Evolutionary conservation across 2,113 vertebrate genomes (phyloP), one percentile per base, ranked within the genome.

Genomic region (Austrofundulus limnaeus): DNA sequence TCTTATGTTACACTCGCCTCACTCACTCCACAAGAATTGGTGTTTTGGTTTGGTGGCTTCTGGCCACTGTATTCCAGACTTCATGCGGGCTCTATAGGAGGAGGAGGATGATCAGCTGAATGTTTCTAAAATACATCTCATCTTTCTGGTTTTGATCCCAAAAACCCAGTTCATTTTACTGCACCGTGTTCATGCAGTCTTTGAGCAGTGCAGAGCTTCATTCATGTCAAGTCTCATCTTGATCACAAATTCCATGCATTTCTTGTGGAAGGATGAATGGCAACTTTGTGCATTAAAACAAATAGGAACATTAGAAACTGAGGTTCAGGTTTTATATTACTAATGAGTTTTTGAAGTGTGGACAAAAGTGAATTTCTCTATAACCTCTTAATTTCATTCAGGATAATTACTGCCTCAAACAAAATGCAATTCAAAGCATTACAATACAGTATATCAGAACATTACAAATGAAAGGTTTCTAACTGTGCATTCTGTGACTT

Each of bases 41-140:
- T 78, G 83, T 81, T 63, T 77, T 39, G 37, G 64, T 74, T 80
- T 75, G 70, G 75, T 75, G 70, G 75, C 61, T 70, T 65, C 55
- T 68, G 64, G 72, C 70, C 21, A 34, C 72, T 67, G 74, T 62
- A 70, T 72, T 76, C 63, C 66, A 71, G 76, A 80, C 60, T 84
- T 54, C 28, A 60, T 41, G 34, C 28, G 61, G 51, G 59, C 42
- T 72, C 46, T 49, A 57, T 59, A 66, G 24, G 41, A 49, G n/a
- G n/a, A n/a, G n/a, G n/a, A n/a, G n/a, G n/a, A n/a, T n/a, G n/a
- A n/a, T 50, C 10, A 70, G 38, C 56, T 19, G 31, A 66, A 52
- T 58, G 15, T 19, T 56, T n/a, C 19, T 51, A 24, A 50, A 57
- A 67, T 57, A 56, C 17, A 57, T 21, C 17, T 21, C 28, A 28